These are phyloP conservation scores for Onthophagus taurus DNA, from an alignment of 1,140 invertebrate species.

Conservation along the genomic window DNA sequence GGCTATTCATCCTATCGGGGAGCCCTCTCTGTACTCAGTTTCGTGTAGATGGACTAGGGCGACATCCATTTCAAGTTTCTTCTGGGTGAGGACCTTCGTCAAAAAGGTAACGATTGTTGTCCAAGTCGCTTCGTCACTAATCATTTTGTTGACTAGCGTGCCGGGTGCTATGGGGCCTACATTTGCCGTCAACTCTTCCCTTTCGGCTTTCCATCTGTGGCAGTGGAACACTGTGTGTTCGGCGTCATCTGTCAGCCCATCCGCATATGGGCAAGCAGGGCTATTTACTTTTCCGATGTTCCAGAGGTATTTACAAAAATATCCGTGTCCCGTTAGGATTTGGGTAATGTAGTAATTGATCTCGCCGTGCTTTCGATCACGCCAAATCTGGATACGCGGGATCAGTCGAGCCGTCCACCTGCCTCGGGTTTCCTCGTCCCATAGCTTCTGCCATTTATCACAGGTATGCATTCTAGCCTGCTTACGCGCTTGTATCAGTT, in stretches of 20 bases:
- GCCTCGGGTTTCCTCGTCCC: constrained; percentile 14
- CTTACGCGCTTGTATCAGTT: neutral
- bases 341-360: constrained; percentile 20
- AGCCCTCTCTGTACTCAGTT: no score
- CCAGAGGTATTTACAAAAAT: constrained; percentile 17
- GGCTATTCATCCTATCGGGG: no score
- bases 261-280: constrained; percentile 10
- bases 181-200: no score
- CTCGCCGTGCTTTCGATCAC: constrained; percentile 18
- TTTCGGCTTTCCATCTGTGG: constrained; percentile 1
- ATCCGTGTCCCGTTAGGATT: constrained; percentile 20
- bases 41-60: no score
- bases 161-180: no score
- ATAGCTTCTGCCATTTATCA: constrained; percentile 14
- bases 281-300: constrained; percentile 10
- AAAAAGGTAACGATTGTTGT: no score
- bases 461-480: neutral
- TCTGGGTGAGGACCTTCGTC: no score
- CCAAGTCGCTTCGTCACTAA: no score
- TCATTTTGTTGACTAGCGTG: no score
- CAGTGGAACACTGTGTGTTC: constrained; percentile 20
- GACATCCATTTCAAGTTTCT: no score
- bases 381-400: constrained; percentile 17
- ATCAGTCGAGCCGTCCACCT: constrained; percentile 22
- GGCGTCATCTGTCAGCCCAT: constrained; percentile 14